Evolutionary conservation across 2,888 invertebrate genomes (phyloP), one percentile per base, ranked within the genome.

Genomic region (Geotrupes spiniger): DNA sequence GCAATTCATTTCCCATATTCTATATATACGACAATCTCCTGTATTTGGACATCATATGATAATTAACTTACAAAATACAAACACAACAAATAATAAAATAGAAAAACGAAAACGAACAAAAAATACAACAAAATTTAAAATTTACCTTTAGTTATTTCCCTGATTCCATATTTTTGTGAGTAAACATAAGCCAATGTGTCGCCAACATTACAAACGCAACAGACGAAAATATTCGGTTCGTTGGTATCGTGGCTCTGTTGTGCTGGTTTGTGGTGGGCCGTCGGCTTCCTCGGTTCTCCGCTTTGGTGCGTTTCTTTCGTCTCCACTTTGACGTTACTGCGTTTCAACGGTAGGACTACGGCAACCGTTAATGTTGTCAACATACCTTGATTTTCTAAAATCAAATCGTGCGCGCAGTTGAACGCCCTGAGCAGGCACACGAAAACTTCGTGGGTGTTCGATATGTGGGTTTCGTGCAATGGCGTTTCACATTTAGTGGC

Each of bases 131-230:
- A 9, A 25, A 21, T 10, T 16, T n/a, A 12, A 33, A 33, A 2
- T 53, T 61, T 63, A 78, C 81, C 85, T 74, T 85, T 82, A 1
- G 87, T 90, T 54, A 92, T 79, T 73, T 93, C 92, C 40, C 92
- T 75, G 5, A 93, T 87, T n/a, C 92, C 92, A 67, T 76, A 70
- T 59, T 77, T 79, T 63, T 83, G 82, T 6, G 83, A 81, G 73
- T 89, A 91, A 47, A 93, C 87, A 67, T 91, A 93, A n/a, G 89
- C 91, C 56, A 92, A 76, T 36, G 89, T 89, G 69, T 93, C 92
- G 0, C 92, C 92, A 12, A 93, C 91, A 71, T 92, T 93, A 67
- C 92, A 91, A 39, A 87, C 84, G 68, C 92, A 92, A 28, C 89
- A 87, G 37, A 88, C 78, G 65, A 83, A 85, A 61, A 28, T n/a